Evolutionary conservation across 2,888 invertebrate genomes (phyloP), one percentile per base, ranked within the genome.

Genomic region (Spilosoma lubricipeda): DNA sequence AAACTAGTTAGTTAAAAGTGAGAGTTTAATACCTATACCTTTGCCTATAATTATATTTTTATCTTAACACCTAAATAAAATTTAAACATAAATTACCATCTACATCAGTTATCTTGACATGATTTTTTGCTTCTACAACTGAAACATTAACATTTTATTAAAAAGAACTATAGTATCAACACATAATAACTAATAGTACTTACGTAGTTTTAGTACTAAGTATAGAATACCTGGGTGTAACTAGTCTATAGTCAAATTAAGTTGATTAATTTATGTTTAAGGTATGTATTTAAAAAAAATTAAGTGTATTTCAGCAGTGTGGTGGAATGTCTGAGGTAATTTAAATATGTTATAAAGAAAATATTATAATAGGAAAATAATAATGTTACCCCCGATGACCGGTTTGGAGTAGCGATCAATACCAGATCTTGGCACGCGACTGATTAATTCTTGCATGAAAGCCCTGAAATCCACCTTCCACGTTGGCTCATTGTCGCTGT

Each of bases 401-500:
- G 89, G 87, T 64, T 68, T 77, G 4, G 82, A 42, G 23, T 77
- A 80, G 0, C 73, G 48, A 13, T 84, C 81, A 7, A 85, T n/a
- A 33, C 13, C 9, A 30, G 30, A 20, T 59, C 36, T 71, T 64
- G 71, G 18, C 3, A 88, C 81, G 0, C 71, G 71, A 7, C 72
- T 33, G 0, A 88, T 77, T 3, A 90, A 80, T 3, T 80, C 82
- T n/a, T 80, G 82, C 23, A 90, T 73, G 52, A 82, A 89, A 0
- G 20, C 76, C 52, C 88, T 88, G 5, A 91, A 75, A 15, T 88
- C 87, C 1, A 11, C 30, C 52, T 86, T 48, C 91, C 91, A 91
- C 0, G 20, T 7, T 0, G 85, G 82, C 0, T 83, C 82, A 9
- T 3, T 30, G 3, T 20, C 82, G 7, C 8, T 30, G n/a, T 20